Percentiles rank a stretch among this genome's conserved stretches.
Conservation (phyloP, 2,113 vertebrate genomes). For the Pollachius pollachius region DNA sequence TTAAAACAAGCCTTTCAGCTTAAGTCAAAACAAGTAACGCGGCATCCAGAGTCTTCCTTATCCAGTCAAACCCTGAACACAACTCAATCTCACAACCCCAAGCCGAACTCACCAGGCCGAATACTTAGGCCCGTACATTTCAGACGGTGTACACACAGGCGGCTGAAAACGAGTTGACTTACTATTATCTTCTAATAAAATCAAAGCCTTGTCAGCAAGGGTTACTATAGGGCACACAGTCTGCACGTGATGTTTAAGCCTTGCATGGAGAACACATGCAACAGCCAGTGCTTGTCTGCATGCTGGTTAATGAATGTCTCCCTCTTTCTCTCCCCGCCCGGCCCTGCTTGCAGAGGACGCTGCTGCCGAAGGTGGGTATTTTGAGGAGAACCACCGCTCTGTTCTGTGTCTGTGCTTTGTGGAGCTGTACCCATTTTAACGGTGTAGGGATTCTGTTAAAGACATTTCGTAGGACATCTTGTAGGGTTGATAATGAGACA, state of each 20-base stretch:
- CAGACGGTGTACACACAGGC: background rate
- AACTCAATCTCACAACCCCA: too few relatives aligned
- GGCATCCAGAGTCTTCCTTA: too few relatives aligned
- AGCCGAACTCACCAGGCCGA: too few relatives aligned
- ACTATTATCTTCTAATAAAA: background rate
- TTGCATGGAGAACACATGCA: conserved; percentile 97
- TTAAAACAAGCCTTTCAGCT: too few relatives aligned
- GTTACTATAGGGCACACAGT: conserved; percentile 73
- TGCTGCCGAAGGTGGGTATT: conserved; percentile 96
- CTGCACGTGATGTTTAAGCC: conserved; percentile 97
- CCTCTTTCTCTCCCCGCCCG: conserved; percentile 96
- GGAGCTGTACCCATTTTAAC: too few relatives aligned
- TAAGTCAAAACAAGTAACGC: too few relatives aligned
- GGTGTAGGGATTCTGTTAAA: background rate
- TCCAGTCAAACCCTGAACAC: too few relatives aligned
- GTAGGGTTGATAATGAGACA: too few relatives aligned
- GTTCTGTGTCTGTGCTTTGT: too few relatives aligned
- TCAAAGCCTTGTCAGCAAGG: conserved; percentile 52
- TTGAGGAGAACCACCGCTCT: conserved; percentile 26
- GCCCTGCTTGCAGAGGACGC: conserved; percentile 97
- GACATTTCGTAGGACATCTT: too few relatives aligned
- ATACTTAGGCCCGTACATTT: too few relatives aligned
- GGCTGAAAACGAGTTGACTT: background rate
- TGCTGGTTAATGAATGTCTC: conserved; percentile 99
- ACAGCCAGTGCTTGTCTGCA: conserved; percentile 94